phyloP scores from a whole-genome alignment of 2,797 vertebrate species.

The Florisuga fusca region DNA sequence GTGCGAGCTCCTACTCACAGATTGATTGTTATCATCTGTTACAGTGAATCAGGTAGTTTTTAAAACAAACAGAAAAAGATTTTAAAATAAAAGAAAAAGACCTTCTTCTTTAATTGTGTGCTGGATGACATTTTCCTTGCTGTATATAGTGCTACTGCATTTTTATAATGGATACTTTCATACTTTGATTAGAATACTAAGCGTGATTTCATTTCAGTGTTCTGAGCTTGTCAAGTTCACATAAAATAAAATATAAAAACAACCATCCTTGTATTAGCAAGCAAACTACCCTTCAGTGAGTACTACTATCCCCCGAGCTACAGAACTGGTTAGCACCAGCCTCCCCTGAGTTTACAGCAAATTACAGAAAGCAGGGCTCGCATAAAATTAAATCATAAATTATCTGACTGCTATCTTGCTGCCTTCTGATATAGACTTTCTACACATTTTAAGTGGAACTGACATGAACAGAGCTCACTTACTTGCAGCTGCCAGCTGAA shows the following conservation, averaged over 20 bases:
- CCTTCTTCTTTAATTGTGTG: constrained; percentile 72
- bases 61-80: constrained; percentile 74
- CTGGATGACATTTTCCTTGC: constrained; percentile 75
- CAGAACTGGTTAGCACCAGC: constrained; percentile 88
- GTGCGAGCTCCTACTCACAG: constrained; percentile 59
- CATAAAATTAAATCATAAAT: constrained; percentile 99
- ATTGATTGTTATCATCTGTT: constrained; percentile 74
- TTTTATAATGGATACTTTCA: constrained; percentile 82
- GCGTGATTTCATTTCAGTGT: constrained; percentile 83
- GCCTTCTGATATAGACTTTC: constrained; percentile 88
- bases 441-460: constrained; percentile 86
- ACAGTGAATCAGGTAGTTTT: constrained; percentile 66
- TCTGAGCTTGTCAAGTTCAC: constrained; percentile 84
- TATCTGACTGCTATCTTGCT: constrained; percentile 94
- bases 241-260: constrained; percentile 89
- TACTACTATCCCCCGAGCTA: constrained; percentile 84
- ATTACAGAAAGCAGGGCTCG: constrained; percentile 96
- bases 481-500: constrained; percentile 80
- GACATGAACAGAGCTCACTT: constrained; percentile 83
- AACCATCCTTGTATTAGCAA: constrained; percentile 86
- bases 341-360: constrained; percentile 92
- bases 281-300: constrained; percentile 87
- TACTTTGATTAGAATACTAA: constrained; percentile 85
- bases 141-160: constrained; percentile 61
- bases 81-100: constrained; percentile 60